Base-by-base conservation (phyloP, 2,888 invertebrate species). In the Bibio marci region DNA sequence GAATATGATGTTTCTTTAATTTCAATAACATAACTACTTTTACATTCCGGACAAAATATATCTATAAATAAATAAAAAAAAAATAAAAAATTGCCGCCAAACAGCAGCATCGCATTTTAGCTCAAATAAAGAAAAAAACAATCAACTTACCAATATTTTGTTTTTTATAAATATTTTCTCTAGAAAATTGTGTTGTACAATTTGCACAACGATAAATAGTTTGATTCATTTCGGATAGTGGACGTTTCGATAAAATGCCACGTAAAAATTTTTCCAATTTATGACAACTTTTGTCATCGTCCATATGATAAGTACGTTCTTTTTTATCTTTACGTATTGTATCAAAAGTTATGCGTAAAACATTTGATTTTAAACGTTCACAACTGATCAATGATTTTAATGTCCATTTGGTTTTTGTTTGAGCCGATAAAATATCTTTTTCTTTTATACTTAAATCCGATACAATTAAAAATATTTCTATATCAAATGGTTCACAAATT, bases 151-250 rank as follows among this genome's bases (percentile, higher is more conserved):
- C 54, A 15, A 41, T 42, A 37, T 48, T 52, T 30, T 31, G 30
- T 36, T 42, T 46, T 11, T 49, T 48, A 12, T 45, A 45, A 8
- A 51, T 54, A 17, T 47, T 56, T 46, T 72, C 70, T 41, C 63
- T 62, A 2, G 67, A 67, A 53, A 77, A 77, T 45, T 70, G 65
- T 10, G 69, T 63, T 3, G 66, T 65, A 48, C 78, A 78, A 51
- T 71, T 75, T 51, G 76, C 67, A 50, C 78, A 78, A 45, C 62
- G 60, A 50, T 65, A 71, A 3, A 64, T 52, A 19, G 55, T 60
- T 47, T 69, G 64, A 42, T 66, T 67, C 55, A 66, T 62, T 47
- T 65, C 64, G 26, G 49, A 52, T 35, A 70, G 59, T 37, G 66
- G 58, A 28, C 67, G 61, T 34, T 59, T 53, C 3, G 62, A 65